These are phyloP conservation scores for Lutjanus erythropterus DNA, from an alignment of 2,113 vertebrate genomes.

Conservation along the genomic window DNA sequence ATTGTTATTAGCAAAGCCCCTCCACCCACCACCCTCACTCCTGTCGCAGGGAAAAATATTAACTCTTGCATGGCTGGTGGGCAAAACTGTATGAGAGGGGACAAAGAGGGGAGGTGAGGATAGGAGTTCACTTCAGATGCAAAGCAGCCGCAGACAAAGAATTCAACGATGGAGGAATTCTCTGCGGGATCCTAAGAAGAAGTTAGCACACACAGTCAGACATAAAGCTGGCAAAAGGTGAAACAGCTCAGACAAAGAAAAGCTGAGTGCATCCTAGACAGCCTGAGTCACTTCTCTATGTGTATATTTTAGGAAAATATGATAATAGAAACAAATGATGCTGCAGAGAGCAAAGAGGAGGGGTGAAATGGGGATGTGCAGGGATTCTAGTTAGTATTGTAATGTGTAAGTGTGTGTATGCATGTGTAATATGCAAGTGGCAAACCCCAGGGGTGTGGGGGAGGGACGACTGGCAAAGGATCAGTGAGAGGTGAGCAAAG, in stretches of 20 bases:
- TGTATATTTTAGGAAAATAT: conserved; percentile 48
- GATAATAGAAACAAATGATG: conserved; percentile 42
- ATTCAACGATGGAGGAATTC: not conserved
- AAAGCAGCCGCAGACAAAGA: conserved; percentile 33
- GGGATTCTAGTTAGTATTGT: conserved; percentile 47
- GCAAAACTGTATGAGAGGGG: conserved; percentile 46
- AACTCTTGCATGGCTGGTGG: conserved; percentile 76
- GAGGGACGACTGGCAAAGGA: conserved; percentile 64
- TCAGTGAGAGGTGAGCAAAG: conserved; percentile 69
- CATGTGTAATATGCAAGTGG: conserved; percentile 63
- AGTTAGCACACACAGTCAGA: conserved; percentile 51
- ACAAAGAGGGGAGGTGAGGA: conserved; percentile 62
- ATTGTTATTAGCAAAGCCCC: conserved; percentile 80
- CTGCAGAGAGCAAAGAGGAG: conserved; percentile 19
- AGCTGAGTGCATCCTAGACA: conserved; percentile 23
- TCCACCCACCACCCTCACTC: conserved; percentile 73
- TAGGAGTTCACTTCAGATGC: conserved; percentile 26
- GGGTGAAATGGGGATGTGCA: not conserved
- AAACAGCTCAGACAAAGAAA: conserved; percentile 66
- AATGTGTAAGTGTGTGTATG: conserved; percentile 57
- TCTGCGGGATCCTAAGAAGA: conserved; percentile 27
- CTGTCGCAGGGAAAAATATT: conserved; percentile 76
- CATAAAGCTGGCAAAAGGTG: conserved; percentile 49
- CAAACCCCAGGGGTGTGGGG: conserved; percentile 61
- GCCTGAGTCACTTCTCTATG: conserved; percentile 61